A percentile compares a stretch with the other conserved stretches of the same genome.
phyloP scores from a whole-genome alignment of 2,113 vertebrate genomes.

The Leuciscus idus region DNA sequence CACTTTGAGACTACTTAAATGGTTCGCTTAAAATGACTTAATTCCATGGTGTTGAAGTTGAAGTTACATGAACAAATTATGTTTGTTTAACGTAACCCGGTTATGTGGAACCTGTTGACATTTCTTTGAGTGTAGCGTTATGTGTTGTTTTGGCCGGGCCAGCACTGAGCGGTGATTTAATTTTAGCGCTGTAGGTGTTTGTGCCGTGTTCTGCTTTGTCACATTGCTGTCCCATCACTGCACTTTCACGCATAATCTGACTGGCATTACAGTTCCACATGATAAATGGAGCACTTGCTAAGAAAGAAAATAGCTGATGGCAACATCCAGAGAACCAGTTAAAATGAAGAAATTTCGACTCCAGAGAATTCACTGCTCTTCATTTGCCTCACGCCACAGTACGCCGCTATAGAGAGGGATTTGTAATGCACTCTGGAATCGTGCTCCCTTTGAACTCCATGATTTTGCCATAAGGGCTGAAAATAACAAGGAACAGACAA shows the following conservation, averaged over 20 bases:
- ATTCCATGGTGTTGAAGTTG: no score
- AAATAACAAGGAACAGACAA: neutral
- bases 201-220: constrained; percentile 7
- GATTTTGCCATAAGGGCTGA: neutral
- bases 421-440: neutral
- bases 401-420: neutral
- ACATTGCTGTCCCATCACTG: constrained; percentile 9
- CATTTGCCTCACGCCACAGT: neutral
- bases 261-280: constrained; percentile 36
- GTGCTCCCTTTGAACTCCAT: neutral
- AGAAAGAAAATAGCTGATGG: constrained; percentile 26
- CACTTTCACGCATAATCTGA: constrained; percentile 22
- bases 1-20: no score
- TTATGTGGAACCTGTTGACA: no score
- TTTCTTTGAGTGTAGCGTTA: neutral
- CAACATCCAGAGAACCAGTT: neutral
- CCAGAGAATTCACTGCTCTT: neutral
- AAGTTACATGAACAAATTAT: no score
- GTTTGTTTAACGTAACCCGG: no score
- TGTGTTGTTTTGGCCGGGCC: neutral
- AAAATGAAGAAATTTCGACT: neutral
- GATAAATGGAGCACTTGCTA: constrained; percentile 20
- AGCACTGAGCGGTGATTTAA: constrained; percentile 21
- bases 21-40: no score
- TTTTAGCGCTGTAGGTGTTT: constrained; percentile 25